A percentile compares a stretch with the other conserved stretches of the same genome.
Evolutionary conservation across 2,797 vertebrate genomes (phyloP).

Genomic region (Myotis myotis): DNA sequence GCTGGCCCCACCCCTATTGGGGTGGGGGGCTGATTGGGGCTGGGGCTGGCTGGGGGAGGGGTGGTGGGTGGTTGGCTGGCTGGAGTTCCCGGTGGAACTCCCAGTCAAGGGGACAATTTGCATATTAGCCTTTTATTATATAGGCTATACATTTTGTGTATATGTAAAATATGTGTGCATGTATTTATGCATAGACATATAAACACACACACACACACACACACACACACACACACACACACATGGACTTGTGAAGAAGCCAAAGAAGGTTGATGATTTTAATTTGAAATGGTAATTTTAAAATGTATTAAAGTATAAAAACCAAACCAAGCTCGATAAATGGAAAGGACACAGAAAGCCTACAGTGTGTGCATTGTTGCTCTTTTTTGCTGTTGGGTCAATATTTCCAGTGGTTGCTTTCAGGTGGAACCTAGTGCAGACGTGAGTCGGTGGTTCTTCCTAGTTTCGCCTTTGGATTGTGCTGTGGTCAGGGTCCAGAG

Average conservation of each 20-base stretch:
- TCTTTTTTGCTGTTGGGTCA: not conserved
- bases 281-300: not conserved
- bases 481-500: not conserved
- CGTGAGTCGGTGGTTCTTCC: not conserved
- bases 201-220: rapidly evolving
- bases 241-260: not conserved
- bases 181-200: not conserved
- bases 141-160: not conserved
- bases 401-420: not conserved
- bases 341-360: not conserved
- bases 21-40: no score
- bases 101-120: no score
- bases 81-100: no score
- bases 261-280: not conserved
- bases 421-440: not conserved
- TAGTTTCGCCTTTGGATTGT: not conserved
- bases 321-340: not conserved
- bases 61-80: no score
- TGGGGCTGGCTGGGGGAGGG: no score
- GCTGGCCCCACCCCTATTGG: no score
- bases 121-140: no score
- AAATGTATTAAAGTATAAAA: not conserved
- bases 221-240: not conserved
- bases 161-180: not conserved
- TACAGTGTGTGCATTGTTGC: not conserved